phyloP scores from a whole-genome alignment of 2,797 vertebrate genomes.

The Streptopelia turtur region DNA sequence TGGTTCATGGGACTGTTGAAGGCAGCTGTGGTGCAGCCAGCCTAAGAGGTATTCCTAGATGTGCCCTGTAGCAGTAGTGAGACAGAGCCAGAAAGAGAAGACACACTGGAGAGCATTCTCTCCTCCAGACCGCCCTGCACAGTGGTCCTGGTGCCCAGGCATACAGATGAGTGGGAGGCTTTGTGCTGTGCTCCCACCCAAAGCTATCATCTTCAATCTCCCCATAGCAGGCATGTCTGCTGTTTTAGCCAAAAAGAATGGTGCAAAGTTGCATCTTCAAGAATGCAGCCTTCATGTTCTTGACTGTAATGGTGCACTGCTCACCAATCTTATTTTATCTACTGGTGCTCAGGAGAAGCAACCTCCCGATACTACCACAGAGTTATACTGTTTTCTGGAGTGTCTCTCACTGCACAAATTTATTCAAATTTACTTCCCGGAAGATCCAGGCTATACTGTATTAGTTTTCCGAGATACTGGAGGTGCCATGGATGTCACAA shows the following conservation, averaged over 20 bases:
- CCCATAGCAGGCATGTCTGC: accelerated
- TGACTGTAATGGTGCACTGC: background rate
- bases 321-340: background rate
- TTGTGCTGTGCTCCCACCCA: background rate
- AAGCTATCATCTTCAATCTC: background rate
- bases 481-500: background rate
- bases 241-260: background rate
- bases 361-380: background rate
- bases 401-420: background rate
- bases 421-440: background rate
- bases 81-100: background rate
- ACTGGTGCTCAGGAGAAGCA: background rate
- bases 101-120: background rate
- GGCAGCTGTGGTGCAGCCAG: background rate
- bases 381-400: background rate
- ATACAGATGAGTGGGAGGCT: background rate
- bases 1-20: background rate
- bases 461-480: background rate
- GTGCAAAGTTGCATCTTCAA: background rate
- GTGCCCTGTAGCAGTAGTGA: background rate
- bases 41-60: background rate
- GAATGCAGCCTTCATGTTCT: background rate
- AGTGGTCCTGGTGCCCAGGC: background rate
- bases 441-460: background rate
- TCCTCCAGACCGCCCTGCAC: background rate